A percentile compares a stretch with the other conserved stretches of the same genome.
Conservation (phyloP, 1,140 invertebrate genomes). For the Cardiocondyla obscurior region DNA sequence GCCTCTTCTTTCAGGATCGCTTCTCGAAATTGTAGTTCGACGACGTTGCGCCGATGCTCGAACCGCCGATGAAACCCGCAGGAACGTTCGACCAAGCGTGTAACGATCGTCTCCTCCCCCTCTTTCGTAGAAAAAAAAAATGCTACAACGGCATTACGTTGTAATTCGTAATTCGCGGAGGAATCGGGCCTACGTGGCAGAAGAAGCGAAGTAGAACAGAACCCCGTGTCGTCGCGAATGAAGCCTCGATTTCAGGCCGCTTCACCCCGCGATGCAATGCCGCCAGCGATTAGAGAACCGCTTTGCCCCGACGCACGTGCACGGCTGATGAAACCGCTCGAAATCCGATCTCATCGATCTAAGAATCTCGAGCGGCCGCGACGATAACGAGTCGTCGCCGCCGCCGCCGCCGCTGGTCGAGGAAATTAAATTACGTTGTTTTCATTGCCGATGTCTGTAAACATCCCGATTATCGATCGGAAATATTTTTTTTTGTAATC, state of each 20-base stretch:
- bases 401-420: too few relatives aligned
- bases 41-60: conserved; percentile 26
- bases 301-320: conserved; percentile 30
- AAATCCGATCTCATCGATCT: conserved; percentile 1
- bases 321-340: neutral
- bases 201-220: neutral
- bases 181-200: neutral
- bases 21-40: conserved; percentile 38
- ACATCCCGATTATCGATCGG: conserved; percentile 9
- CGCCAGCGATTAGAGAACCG: conserved; percentile 57
- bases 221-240: neutral
- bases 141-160: conserved; percentile 6
- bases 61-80: too few relatives aligned
- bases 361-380: conserved; percentile 8
- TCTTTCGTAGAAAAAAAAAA: neutral
- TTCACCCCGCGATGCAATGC: conserved; percentile 15
- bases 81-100: conserved; percentile 5
- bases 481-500: conserved; percentile 9
- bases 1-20: conserved; percentile 64
- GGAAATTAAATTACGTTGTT: conserved; percentile 52
- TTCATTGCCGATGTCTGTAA: conserved; percentile 26
- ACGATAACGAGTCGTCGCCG: neutral
- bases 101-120: neutral
- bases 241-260: neutral
- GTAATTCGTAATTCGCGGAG: conserved; percentile 7